phyloP scores from a whole-genome alignment of 2,797 vertebrate genomes.

The Tapera naevia region DNA sequence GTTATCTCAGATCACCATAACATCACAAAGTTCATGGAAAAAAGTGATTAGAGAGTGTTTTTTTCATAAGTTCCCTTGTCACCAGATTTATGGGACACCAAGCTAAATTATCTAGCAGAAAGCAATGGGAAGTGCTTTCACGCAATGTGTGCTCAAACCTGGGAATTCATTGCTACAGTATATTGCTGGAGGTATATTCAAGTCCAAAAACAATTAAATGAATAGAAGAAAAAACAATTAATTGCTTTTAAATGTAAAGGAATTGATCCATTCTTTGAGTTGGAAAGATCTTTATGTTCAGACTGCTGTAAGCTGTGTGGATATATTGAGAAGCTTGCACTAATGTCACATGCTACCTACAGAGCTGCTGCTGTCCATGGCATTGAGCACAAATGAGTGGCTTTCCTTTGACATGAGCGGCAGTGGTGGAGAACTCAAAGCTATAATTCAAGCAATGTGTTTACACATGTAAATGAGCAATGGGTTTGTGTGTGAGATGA shows the following conservation, averaged over 20 bases:
- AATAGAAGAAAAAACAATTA: neutral
- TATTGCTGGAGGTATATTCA: neutral
- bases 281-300: neutral
- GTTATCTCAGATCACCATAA: neutral
- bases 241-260: neutral
- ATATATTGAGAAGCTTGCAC: neutral
- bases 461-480: neutral
- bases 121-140: neutral
- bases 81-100: neutral
- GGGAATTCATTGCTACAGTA: neutral
- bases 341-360: neutral
- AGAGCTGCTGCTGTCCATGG: neutral
- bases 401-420: neutral
- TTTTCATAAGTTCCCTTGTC: neutral
- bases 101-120: slow-evolving; percentile 29
- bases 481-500: neutral
- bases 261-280: neutral
- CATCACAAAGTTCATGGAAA: neutral
- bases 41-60: neutral
- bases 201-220: neutral
- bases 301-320: neutral
- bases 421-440: neutral
- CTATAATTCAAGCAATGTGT: neutral
- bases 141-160: neutral
- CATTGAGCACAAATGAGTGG: neutral